Evolutionary conservation across 2,113 vertebrate species (phyloP).

Genomic region (Atlantisia rogersi): DNA sequence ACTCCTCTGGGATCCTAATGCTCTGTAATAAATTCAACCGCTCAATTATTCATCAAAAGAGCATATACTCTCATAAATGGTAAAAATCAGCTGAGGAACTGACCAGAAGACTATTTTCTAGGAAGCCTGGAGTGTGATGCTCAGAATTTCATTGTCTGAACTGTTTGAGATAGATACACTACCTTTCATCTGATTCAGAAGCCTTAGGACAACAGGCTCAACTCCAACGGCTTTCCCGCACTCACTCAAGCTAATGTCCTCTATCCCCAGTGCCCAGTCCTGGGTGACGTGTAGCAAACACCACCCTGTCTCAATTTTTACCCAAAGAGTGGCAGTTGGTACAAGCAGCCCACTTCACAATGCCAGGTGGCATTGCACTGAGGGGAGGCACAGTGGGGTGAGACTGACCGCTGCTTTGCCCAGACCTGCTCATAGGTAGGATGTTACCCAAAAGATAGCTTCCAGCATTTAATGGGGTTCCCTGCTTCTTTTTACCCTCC

Average conservation of each 20-base stretch:
- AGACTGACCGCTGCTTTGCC: rapidly evolving
- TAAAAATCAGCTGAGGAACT: neutral
- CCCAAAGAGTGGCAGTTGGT: neutral
- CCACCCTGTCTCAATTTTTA: neutral
- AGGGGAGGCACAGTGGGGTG: neutral
- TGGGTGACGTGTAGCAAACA: neutral
- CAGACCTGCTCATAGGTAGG: neutral
- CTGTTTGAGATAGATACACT: neutral
- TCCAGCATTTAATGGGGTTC: neutral
- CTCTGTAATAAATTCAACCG: neutral
- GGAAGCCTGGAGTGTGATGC: neutral
- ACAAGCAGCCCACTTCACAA: neutral
- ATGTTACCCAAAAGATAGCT: neutral
- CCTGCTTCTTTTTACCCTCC: neutral
- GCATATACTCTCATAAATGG: neutral
- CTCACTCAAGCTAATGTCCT: neutral
- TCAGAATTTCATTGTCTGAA: neutral
- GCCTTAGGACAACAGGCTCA: neutral
- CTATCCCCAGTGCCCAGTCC: neutral
- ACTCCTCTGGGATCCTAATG: neutral
- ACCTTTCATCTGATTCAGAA: neutral
- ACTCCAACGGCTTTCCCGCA: neutral
- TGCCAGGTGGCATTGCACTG: neutral
- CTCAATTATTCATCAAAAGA: constrained; percentile 27
- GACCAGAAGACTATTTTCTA: neutral